Conservation (phyloP, 2,888 invertebrate genomes). For the Lasioglossum vierecki region DNA sequence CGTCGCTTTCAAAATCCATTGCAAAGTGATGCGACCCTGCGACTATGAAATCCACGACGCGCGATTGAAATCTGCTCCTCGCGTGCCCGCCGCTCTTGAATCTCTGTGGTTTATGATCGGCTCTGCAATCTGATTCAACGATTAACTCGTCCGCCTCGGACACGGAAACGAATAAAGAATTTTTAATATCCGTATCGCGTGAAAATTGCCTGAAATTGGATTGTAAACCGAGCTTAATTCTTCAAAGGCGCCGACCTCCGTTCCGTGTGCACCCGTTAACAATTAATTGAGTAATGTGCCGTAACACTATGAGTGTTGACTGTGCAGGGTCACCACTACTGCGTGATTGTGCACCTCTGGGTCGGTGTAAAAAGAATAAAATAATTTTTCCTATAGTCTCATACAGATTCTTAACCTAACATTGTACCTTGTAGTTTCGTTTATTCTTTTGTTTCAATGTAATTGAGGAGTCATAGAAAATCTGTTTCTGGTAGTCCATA, state of each 20-base stretch:
- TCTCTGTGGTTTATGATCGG: background rate
- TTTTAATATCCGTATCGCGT: slow-evolving; percentile 16
- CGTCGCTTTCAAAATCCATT: background rate
- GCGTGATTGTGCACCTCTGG: too few species aligned
- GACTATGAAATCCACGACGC: background rate
- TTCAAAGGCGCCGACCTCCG: background rate
- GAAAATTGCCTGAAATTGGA: slow-evolving; percentile 13
- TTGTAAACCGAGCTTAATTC: background rate
- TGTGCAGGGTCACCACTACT: too few species aligned
- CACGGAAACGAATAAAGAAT: slow-evolving; percentile 5
- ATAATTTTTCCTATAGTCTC: too few species aligned
- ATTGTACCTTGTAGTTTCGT: too few species aligned
- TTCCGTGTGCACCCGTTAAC: background rate
- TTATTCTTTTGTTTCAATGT: too few species aligned
- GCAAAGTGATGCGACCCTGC: background rate
- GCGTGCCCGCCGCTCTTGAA: background rate
- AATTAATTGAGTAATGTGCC: background rate
- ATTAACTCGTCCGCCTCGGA: slow-evolving; percentile 18
- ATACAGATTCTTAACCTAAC: too few species aligned
- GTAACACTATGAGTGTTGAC: background rate
- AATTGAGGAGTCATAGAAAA: too few species aligned
- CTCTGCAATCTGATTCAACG: slow-evolving; percentile 10
- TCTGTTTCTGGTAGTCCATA: too few species aligned
- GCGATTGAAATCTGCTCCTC: slow-evolving; percentile 16
- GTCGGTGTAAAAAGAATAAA: too few species aligned